These are phyloP conservation scores for Fulica atra DNA, from an alignment of 2,113 vertebrate species.

Conservation along the genomic window DNA sequence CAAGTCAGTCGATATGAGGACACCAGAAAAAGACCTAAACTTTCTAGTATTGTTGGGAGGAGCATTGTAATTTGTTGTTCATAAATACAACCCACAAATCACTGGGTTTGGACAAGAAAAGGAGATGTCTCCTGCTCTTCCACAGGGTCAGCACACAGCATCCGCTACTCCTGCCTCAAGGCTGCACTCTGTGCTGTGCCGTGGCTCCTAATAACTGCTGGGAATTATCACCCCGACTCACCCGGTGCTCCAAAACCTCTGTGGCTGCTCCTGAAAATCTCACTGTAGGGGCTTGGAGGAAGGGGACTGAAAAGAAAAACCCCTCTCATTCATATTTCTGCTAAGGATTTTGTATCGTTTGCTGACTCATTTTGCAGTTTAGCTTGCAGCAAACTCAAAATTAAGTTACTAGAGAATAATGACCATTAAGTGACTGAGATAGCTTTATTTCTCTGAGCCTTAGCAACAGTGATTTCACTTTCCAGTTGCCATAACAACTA, in stretches of 20 bases:
- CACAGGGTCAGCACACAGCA: not conserved
- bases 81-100: not conserved
- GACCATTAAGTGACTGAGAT: constrained; percentile 72
- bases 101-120: not conserved
- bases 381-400: constrained; percentile 46
- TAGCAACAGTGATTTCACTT: constrained; percentile 77
- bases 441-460: constrained; percentile 76
- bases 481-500: constrained; percentile 89
- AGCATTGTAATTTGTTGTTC: not conserved
- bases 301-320: not conserved
- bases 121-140: not conserved
- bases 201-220: not conserved
- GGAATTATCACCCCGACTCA: not conserved
- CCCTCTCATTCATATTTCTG: not conserved
- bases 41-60: not conserved
- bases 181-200: not conserved
- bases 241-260: not conserved
- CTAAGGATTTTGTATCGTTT: not conserved
- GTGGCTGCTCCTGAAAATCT: not conserved
- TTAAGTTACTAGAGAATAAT: constrained; percentile 66
- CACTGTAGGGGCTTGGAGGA: not conserved
- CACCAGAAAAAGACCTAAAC: not conserved
- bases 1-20: not conserved
- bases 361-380: constrained; percentile 60
- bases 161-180: not conserved